Base-by-base conservation (phyloP, 2,888 invertebrate species). In the Polydrusus cervinus region DNA sequence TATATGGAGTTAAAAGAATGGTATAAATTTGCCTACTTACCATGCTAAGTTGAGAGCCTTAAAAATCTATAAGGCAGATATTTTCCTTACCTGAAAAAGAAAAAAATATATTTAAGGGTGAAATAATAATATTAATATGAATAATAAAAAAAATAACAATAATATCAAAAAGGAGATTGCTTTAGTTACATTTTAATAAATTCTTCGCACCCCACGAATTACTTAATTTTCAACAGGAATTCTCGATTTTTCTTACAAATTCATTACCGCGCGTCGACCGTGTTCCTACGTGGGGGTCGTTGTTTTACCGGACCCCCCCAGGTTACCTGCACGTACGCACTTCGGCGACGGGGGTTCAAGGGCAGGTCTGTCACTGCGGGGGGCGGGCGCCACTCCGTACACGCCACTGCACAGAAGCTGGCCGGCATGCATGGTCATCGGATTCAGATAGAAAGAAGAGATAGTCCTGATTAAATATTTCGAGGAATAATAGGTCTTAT, bases 331-430 rank as follows among this genome's bases (percentile, higher is more conserved):
- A 79, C 78, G 79, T 81, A 81, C 80, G 79, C 80, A 79, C 80
- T 78, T 79, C 78, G 75, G 74, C 80, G 68, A 79, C 78, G 76
- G 80, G 79, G 79, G 83, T 79, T 79, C 75, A 77, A 74, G 78
- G 80, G 80, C 82, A 80, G 82, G 84, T 83, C 84, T 83, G 81
- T 55, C 80, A n/a, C 84, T 62, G 74, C 80, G 81, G 84, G 84
- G 81, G 82, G 74, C 81, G 81, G 84, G 84, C 84, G 84, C 84
- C 84, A 83, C 81, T 80, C 75, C 79, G 79, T 79, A 80, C 82
- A 83, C 82, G 81, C 80, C 83, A 81, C 81, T 81, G 81, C 82
- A 83, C 83, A 83, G 82, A 81, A 83, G 83, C 83, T 77, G 75
- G 18, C 61, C 57, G 47, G 47, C 68, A 25, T 71, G 53, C 55